phyloP scores from a whole-genome alignment of 2,888 invertebrate genomes.

The Ceratothoa steindachneri region DNA sequence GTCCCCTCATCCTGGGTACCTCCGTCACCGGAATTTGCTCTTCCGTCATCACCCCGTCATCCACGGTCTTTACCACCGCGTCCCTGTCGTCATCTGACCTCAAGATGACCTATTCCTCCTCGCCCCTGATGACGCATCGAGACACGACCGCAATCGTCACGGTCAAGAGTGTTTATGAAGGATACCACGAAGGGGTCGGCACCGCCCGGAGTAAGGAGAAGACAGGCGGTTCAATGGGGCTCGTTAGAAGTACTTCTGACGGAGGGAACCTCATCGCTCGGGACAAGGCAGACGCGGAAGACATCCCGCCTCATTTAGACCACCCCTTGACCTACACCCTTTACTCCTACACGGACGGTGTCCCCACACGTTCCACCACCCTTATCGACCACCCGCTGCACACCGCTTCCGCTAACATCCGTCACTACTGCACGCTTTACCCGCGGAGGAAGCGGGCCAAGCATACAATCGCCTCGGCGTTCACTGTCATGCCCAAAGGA shows the following conservation, averaged over 20 bases:
- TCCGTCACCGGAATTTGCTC: neutral
- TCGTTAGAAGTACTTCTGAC: slow-evolving; percentile 2
- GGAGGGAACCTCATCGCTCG: neutral
- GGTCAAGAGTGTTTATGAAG: neutral
- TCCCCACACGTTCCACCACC: neutral
- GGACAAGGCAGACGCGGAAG: neutral
- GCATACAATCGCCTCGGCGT: neutral
- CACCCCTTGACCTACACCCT: neutral
- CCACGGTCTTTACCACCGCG: neutral
- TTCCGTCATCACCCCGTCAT: neutral
- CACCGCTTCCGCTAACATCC: neutral
- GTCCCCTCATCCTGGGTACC: neutral
- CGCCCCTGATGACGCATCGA: neutral
- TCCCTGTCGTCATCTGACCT: neutral
- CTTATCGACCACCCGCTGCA: neutral
- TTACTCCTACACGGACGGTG: neutral
- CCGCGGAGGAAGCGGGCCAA: neutral
- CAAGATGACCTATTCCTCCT: slow-evolving; percentile 3
- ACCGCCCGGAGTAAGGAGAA: neutral
- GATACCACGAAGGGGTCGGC: neutral
- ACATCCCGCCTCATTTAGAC: neutral
- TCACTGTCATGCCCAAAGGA: neutral
- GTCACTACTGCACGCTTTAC: slow-evolving; percentile 1
- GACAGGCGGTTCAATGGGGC: neutral
- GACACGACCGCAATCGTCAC: neutral